A percentile compares a stretch with the other conserved stretches of the same genome.
These are phyloP conservation scores for Caenorhabditis sp. DNA, from an alignment of 2,888 invertebrate species.

Conservation along the genomic window DNA sequence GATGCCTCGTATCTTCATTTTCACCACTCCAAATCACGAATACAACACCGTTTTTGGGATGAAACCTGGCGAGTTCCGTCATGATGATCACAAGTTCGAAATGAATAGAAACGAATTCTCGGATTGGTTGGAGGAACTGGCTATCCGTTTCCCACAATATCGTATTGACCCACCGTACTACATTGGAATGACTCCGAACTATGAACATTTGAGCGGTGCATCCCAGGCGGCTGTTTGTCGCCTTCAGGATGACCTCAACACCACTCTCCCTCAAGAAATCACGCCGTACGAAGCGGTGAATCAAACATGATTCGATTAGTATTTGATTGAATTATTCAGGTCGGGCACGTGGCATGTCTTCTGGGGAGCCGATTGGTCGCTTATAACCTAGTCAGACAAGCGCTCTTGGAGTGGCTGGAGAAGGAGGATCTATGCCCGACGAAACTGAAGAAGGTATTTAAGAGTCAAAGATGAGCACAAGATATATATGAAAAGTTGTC, in stretches of 20 bases:
- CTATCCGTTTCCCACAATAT: slow-evolving; percentile 37
- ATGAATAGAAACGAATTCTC: slow-evolving; percentile 84
- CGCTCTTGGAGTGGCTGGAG: slow-evolving; percentile 55
- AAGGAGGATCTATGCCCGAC: slow-evolving; percentile 8
- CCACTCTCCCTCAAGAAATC: slow-evolving; percentile 28
- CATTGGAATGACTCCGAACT: slow-evolving; percentile 51
- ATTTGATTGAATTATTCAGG: slow-evolving; percentile 23
- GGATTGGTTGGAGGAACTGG: slow-evolving; percentile 78
- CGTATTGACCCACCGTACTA: slow-evolving; percentile 40
- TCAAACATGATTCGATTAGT: slow-evolving; percentile 13
- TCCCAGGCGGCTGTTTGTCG: slow-evolving; percentile 54
- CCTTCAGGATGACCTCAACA: slow-evolving; percentile 16
- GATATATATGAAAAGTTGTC: too few species aligned
- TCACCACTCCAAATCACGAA: slow-evolving; percentile 85
- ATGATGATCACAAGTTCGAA: slow-evolving; percentile 85
- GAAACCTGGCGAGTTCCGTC: slow-evolving; percentile 82
- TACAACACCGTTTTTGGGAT: slow-evolving; percentile 82
- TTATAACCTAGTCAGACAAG: slow-evolving; percentile 47
- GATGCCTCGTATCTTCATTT: slow-evolving; percentile 83
- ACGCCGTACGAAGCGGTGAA: slow-evolving; percentile 37
- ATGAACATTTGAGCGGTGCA: slow-evolving; percentile 52
- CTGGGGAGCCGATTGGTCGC: slow-evolving; percentile 43
- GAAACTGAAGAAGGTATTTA: slow-evolving; percentile 25
- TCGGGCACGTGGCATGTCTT: slow-evolving; percentile 37
- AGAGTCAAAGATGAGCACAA: too few species aligned